Percentiles rank a stretch among this genome's conserved stretches.
Evolutionary conservation across 1,140 invertebrate genomes (phyloP).

Genomic region (Brachionus plicatilis): DNA sequence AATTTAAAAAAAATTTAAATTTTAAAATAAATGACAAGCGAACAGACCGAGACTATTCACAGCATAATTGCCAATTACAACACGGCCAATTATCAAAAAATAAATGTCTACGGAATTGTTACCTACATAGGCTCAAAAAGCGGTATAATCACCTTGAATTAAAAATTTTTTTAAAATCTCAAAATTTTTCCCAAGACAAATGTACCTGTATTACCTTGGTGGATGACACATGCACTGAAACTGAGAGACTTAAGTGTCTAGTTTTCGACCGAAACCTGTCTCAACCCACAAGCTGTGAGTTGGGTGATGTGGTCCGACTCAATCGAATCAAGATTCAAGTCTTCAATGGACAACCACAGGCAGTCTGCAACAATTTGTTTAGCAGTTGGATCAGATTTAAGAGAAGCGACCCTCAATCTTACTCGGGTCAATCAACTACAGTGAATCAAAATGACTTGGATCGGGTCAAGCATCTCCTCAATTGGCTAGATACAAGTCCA

Average conservation of each 20-base stretch:
- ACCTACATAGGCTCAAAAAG: neutral
- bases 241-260: neutral
- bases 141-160: neutral
- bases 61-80: conserved; percentile 11
- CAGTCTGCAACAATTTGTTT: neutral
- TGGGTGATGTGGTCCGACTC: neutral
- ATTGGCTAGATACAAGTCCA: neutral
- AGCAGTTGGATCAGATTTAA: conserved; percentile 2
- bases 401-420: neutral
- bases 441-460: neutral
- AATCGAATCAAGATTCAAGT: neutral
- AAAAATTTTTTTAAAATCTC: neutral
- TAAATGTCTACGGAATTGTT: neutral
- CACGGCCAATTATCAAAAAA: neutral
- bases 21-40: neutral
- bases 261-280: neutral
- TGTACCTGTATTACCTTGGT: neutral
- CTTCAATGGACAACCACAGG: neutral
- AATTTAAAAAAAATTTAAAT: neutral
- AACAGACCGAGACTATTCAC: neutral
- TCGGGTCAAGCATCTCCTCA: neutral
- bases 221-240: neutral
- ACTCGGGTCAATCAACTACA: neutral
- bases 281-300: neutral
- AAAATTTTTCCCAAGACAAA: neutral